Conservation (phyloP, 2,113 vertebrate species). For the Pipra filicauda region DNA sequence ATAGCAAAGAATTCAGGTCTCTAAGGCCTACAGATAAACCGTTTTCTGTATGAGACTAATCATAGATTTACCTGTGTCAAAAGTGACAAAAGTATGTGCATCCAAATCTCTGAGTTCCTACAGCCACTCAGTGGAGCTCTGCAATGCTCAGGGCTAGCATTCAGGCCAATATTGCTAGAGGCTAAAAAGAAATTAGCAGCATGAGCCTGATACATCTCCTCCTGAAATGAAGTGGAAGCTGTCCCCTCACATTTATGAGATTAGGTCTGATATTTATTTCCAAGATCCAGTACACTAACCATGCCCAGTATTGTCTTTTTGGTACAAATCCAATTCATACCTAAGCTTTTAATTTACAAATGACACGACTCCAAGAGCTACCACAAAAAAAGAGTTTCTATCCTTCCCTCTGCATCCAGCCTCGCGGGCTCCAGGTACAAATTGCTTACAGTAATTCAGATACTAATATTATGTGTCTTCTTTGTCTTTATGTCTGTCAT, state of each 20-base stretch:
- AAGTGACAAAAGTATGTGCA: not conserved
- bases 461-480: not conserved
- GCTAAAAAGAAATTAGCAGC: slow-evolving; percentile 11
- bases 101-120: not conserved
- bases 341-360: not conserved
- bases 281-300: not conserved
- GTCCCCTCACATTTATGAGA: not conserved
- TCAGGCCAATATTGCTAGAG: not conserved
- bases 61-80: slow-evolving; percentile 1
- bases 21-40: not conserved
- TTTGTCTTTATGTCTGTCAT: not conserved
- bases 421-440: not conserved
- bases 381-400: not conserved
- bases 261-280: not conserved
- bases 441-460: not conserved
- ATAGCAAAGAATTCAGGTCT: not conserved
- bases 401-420: not conserved
- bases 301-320: not conserved
- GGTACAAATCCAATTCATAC: not conserved
- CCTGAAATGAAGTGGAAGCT: not conserved
- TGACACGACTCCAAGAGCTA: not conserved
- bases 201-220: not conserved
- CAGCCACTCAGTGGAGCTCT: not conserved
- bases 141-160: not conserved
- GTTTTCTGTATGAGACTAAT: not conserved